Base-by-base conservation (phyloP, 2,797 vertebrate genomes). In the Fistularia commersonii region DNA sequence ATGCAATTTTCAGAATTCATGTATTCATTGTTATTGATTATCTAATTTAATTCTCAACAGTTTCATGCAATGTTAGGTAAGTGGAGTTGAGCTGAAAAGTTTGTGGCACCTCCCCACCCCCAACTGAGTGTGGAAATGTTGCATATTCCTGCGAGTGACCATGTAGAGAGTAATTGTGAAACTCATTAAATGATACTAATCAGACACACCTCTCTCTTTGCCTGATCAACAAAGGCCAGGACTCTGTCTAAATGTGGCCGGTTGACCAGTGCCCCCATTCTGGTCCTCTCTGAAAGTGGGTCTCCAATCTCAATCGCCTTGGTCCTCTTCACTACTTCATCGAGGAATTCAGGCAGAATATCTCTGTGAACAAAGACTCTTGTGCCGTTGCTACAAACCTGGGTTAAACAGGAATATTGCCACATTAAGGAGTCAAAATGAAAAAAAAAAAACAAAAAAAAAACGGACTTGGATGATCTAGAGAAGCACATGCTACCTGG, bases 321-420 rank as follows among this genome's bases (percentile, higher is more conserved):
- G 1, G 94, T 97, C 78, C 88, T 91, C 61, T 83, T 92, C 66
- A 98, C 92, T 66, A 99, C 93, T 66, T 93, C 89, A 52, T 93
- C 74, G 23, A 93, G 84, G 79, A 99, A 99, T 45, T 76, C 76
- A 3, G 92, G 81, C 61, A 95, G 50, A 53, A 97, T 88, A 5
- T 90, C 74, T 61, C 73, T 93, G 62, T 99, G 94, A 58, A 99
- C 96, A 75, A 96, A 99, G 3, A 99, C 97, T 35, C 97, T 86
- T 0, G 97, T 99, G 11, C 95, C 97, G 0, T 99, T 99, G 78
- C 94, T 95, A 71, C 97, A 99, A 13, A 99, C 97, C 97, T 99
- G 68, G 6, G 9, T 67, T 8, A 39, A 8, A 58, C 13, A 8
- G 12, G 32, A 7, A 7, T 13, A 8, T 7, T 34, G 9, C 6